phyloP scores from a whole-genome alignment of 1,140 invertebrate genomes.

The Bombus soroeensis region DNA sequence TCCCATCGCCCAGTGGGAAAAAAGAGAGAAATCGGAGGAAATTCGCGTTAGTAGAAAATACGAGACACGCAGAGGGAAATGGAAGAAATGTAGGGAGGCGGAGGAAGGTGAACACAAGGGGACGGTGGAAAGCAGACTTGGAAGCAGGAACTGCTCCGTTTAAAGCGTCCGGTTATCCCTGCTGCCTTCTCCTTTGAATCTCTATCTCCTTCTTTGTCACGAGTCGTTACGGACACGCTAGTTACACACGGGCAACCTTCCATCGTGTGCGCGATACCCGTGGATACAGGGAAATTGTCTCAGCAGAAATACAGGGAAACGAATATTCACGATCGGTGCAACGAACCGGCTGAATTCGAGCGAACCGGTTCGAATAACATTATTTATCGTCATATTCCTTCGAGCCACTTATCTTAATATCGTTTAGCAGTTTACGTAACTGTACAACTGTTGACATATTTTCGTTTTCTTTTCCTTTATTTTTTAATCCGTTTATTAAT shows the following conservation, averaged over 20 bases:
- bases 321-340: constrained; percentile 39
- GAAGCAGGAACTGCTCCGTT: constrained; percentile 44
- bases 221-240: constrained; percentile 50
- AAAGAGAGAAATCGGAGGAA: constrained; percentile 30
- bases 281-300: constrained; percentile 47
- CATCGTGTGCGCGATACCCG: background rate
- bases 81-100: constrained; percentile 6
- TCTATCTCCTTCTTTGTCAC: constrained; percentile 53
- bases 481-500: background rate
- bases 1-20: background rate
- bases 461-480: background rate
- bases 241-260: constrained; percentile 43
- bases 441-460: background rate
- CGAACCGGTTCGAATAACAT: constrained; percentile 2
- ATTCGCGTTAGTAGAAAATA: constrained; percentile 36
- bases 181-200: constrained; percentile 57
- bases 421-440: background rate
- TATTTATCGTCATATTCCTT: background rate
- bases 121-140: constrained; percentile 13
- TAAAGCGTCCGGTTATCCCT: constrained; percentile 47
- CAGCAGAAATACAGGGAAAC: constrained; percentile 8
- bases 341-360: background rate
- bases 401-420: background rate
- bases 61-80: constrained; percentile 2
- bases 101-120: background rate